phyloP scores from a whole-genome alignment of 2,888 invertebrate species.

The Ochlodes sylvanus region DNA sequence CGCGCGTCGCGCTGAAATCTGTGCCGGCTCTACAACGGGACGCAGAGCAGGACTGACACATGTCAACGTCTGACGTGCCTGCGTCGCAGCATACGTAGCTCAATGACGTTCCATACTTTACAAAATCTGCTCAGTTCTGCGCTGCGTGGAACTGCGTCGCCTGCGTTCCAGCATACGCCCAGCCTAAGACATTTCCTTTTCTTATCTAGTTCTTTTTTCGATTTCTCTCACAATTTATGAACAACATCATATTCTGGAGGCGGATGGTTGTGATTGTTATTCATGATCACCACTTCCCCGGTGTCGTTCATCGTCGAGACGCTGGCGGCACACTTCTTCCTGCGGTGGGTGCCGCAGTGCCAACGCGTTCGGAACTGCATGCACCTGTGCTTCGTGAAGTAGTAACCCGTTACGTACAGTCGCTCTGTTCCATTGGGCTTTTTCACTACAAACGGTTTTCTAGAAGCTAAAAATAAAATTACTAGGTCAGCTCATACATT shows the following conservation, averaged over 20 bases:
- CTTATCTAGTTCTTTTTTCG: too few relatives aligned
- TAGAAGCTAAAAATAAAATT: neutral
- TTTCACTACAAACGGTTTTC: neutral
- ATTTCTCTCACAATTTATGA: too few relatives aligned
- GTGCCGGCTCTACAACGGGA: too few relatives aligned
- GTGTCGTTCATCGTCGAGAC: conserved; percentile 42
- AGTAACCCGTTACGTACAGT: conserved; percentile 42
- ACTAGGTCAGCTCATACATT: neutral
- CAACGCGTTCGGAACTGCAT: conserved; percentile 44
- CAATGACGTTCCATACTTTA: too few relatives aligned
- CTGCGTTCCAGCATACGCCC: too few relatives aligned
- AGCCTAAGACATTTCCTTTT: too few relatives aligned
- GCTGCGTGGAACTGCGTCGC: too few relatives aligned
- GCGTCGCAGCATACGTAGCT: too few relatives aligned
- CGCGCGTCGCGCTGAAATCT: too few relatives aligned
- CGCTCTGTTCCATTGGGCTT: conserved; percentile 18
- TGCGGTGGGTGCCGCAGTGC: conserved; percentile 51
- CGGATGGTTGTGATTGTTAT: conserved; percentile 38
- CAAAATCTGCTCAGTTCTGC: too few relatives aligned
- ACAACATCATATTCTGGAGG: conserved; percentile 4
- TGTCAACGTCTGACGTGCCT: too few relatives aligned
- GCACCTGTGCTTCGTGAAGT: conserved; percentile 52
- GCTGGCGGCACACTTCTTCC: conserved; percentile 47
- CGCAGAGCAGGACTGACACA: too few relatives aligned
- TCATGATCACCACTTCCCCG: conserved; percentile 3